These are phyloP conservation scores for Mechanitis messenoides DNA, from an alignment of 2,888 invertebrate species.

Conservation along the genomic window DNA sequence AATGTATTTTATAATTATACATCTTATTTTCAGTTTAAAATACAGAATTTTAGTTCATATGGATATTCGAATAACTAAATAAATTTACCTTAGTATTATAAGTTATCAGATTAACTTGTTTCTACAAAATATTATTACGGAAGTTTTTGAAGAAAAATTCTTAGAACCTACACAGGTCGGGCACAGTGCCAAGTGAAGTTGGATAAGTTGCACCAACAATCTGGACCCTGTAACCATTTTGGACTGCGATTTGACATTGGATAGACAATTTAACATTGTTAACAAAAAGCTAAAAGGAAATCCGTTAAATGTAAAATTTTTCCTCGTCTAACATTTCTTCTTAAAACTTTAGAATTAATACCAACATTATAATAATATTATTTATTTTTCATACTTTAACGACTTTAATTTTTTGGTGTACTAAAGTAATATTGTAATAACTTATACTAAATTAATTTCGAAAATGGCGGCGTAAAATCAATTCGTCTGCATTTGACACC, in stretches of 20 bases:
- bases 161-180: conserved; percentile 14
- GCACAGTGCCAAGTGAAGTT: conserved; percentile 19
- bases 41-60: too few relatives aligned
- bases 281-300: too few relatives aligned
- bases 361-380: too few relatives aligned
- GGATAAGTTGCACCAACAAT: conserved; percentile 10
- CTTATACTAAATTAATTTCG: not conserved
- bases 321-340: too few relatives aligned
- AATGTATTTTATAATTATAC: too few relatives aligned
- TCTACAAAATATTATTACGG: conserved; percentile 2
- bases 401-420: too few relatives aligned
- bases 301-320: too few relatives aligned
- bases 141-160: conserved; percentile 20
- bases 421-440: not conserved
- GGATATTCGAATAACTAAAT: not conserved
- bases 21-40: too few relatives aligned
- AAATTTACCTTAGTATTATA: not conserved
- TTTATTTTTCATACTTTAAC: too few relatives aligned
- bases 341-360: too few relatives aligned
- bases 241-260: conserved; percentile 1
- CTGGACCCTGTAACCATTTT: conserved; percentile 3
- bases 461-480: conserved; percentile 4
- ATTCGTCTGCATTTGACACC: conserved; percentile 30
- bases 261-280: not conserved
- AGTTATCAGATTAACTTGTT: not conserved